A percentile compares a stretch with the other conserved stretches of the same genome.
phyloP scores from a whole-genome alignment of 2,888 invertebrate genomes.

The Drosophila mimica region DNA sequence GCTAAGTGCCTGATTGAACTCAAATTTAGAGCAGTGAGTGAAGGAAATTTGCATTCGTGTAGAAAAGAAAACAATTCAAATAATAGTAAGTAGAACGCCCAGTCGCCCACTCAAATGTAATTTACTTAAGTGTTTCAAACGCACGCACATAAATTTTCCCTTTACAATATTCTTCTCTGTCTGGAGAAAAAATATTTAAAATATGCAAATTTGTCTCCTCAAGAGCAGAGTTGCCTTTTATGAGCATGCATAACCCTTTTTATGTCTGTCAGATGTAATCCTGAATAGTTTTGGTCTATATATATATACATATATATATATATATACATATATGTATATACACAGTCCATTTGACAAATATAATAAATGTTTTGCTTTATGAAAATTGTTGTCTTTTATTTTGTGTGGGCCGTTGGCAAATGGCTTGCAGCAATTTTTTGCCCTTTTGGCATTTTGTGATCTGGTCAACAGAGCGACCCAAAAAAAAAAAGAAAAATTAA shows the following conservation, averaged over 20 bases:
- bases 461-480: conserved; percentile 56
- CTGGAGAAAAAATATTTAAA: conserved; percentile 69
- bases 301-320: neutral
- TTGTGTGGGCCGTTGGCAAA: conserved; percentile 45
- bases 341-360: conserved; percentile 76
- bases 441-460: conserved; percentile 45
- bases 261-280: conserved; percentile 37
- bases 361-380: conserved; percentile 74
- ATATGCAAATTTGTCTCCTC: conserved; percentile 74
- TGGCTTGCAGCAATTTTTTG: conserved; percentile 36
- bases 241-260: conserved; percentile 72
- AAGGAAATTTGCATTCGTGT: conserved; percentile 52
- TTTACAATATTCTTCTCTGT: conserved; percentile 34
- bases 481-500: conserved; percentile 68
- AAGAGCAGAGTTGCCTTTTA: conserved; percentile 50
- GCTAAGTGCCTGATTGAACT: conserved; percentile 44
- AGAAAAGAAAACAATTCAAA: conserved; percentile 56
- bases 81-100: conserved; percentile 42
- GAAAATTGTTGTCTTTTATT: conserved; percentile 52
- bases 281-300: conserved; percentile 40
- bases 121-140: conserved; percentile 77
- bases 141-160: conserved; percentile 72
- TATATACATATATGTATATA: conserved; percentile 7
- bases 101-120: conserved; percentile 65
- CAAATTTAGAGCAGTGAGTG: conserved; percentile 34